These are phyloP conservation scores for Dyspetes luteomarginatus DNA, from an alignment of 2,888 invertebrate species.

Conservation along the genomic window DNA sequence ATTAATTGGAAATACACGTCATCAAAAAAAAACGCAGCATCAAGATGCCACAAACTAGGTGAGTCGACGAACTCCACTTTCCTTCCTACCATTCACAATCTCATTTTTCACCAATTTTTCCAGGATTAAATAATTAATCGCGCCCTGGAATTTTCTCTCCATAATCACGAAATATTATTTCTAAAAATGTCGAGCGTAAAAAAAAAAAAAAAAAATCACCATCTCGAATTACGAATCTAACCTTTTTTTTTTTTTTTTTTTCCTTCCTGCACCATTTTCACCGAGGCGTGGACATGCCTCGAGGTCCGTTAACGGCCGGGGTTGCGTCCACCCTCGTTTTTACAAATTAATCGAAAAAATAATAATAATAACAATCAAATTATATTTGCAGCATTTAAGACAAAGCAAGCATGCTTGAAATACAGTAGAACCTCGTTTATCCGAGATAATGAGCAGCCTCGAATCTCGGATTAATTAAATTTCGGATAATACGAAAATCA, in stretches of 20 bases:
- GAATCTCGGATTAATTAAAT: too few relatives aligned
- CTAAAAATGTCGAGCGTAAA: neutral
- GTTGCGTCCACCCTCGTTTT: neutral
- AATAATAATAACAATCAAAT: neutral
- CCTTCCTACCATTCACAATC: neutral
- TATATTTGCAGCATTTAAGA: too few relatives aligned
- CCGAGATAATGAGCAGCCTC: too few relatives aligned
- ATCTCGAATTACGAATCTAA: conserved; percentile 41
- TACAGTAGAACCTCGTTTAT: too few relatives aligned
- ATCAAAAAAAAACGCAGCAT: conserved; percentile 70
- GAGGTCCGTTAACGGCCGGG: neutral
- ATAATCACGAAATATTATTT: neutral
- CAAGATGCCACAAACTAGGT: conserved; percentile 82
- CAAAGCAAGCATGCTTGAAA: too few relatives aligned
- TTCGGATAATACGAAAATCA: too few relatives aligned
- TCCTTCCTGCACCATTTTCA: too few relatives aligned
- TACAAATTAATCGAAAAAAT: neutral
- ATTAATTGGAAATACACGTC: conserved; percentile 70
- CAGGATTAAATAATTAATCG: neutral
- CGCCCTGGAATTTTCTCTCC: neutral
- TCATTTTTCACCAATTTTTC: conserved; percentile 9
- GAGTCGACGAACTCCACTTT: conserved; percentile 69
- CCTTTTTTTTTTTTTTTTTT: conserved; percentile 51
- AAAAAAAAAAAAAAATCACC: too few relatives aligned
- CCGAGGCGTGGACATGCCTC: conserved; percentile 35